Base-by-base conservation (phyloP, 2,888 invertebrate genomes). In the Callyntrura guangdongensis region DNA sequence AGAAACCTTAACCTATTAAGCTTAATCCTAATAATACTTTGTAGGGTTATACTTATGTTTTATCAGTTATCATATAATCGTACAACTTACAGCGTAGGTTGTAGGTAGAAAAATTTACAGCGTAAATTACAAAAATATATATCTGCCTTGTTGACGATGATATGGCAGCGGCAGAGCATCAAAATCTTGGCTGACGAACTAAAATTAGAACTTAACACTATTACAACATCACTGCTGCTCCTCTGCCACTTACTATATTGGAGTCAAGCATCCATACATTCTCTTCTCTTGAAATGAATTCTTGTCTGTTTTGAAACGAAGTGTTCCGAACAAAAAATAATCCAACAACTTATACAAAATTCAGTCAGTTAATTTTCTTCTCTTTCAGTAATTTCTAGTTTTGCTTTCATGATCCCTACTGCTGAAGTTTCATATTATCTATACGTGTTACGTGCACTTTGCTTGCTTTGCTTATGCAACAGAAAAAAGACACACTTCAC, bases 1-100 rank as follows among this genome's bases (percentile, higher is more conserved):
- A 72, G 72, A 47, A 72, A 72, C 72, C 72, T 72, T 72, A 72
- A 72, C 72, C 72, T 47, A 72, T 72, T 72, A 72, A 72, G 47
- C 25, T 45, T 72, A 72, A 72, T 72, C 45, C 72, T 11, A 72
- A 45, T 72, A 72, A 72, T 72, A 36, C 8, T 45, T 36, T 36
- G 36, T 36, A 36, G 36, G n/a, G n/a, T n/a, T n/a, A n/a, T n/a
- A n/a, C n/a, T n/a, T n/a, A n/a, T n/a, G n/a, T n/a, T n/a, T n/a
- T n/a, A n/a, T n/a, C 6, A 36, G 36, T 36, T 4, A 6, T 6
- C 36, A 6, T 47, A 61, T 64, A 25, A 25, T 64, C 22, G 22
- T n/a, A 47, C 45, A 72, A 47, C 47, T 72, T 45, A 72, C 45
- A 17, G 45, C 20, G 6, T 72, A 17, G 6, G 6, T 72, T 47